Evolutionary conservation across 2,113 vertebrate genomes (phyloP), one percentile per base, ranked within the genome.

Genomic region (Scopus umbretta): DNA sequence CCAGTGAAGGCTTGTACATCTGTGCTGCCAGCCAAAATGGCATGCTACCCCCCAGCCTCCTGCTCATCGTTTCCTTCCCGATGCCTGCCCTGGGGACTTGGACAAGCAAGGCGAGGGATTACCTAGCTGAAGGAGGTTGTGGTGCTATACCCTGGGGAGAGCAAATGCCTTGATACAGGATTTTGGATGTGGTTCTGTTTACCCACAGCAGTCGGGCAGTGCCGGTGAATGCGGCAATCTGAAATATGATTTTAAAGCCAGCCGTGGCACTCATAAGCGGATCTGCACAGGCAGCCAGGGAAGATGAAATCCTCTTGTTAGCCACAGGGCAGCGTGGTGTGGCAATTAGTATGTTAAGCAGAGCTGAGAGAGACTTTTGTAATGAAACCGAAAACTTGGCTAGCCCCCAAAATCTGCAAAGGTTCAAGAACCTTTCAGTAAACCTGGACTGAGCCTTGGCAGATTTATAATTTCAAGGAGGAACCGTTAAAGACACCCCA

Each of bases 361-460:
- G 95, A 90, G 80, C 72, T 94, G 86, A 83, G 88, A 70, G 72
- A 92, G 68, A 72, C 61, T 95, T 95, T 45, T 66, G 76, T 45
- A 76, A 79, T 91, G 78, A 91, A 95, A 73, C n/a, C 1, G 9
- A 81, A 91, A 85, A 29, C n/a, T 82, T 95, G 86, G 78, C 86
- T 59, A 45, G 38, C 13, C 53, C 20, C 55, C 87, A 65, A 62
- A 91, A 50, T 73, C 81, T 90, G 74, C 50, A 85, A 68, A 91
- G 80, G 53, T 91, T 95, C 74, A 73, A 79, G 62, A 92, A 85
- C 30, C 32, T 95, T 89, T 85, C 80, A 88, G 80, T 87, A 96
- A 96, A 92, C 70, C 34, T 92, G 87, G 66, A 73, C 1, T 82
- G 74, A 94, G 42, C 63, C 58, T 87, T 84, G 91, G 73, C 50